Evolutionary conservation across 2,888 invertebrate species (phyloP).

Genomic region (Aelia acuminata): DNA sequence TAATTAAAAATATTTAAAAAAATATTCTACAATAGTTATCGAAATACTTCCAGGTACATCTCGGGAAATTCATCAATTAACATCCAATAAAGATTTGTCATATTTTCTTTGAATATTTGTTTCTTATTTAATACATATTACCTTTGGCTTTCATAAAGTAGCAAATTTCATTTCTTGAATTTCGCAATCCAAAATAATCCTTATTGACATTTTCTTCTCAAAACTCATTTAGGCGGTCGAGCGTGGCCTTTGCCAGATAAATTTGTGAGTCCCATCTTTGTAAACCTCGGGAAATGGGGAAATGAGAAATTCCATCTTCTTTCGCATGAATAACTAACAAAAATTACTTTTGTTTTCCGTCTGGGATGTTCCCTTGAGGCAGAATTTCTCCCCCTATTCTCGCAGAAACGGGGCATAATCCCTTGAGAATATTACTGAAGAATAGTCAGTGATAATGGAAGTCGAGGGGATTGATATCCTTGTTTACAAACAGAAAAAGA

Average conservation of each 20-base stretch:
- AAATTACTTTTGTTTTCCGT: constrained; percentile 8
- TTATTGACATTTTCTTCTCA: no score
- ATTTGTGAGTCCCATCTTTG: not conserved
- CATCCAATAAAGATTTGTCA: no score
- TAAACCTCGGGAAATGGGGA: not conserved
- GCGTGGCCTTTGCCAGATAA: not conserved
- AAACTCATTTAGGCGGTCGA: not conserved
- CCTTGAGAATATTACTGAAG: not conserved
- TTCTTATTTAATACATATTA: no score
- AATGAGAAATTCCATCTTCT: not conserved
- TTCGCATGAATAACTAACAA: constrained; percentile 21
- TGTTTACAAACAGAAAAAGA: not conserved
- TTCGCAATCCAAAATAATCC: not conserved
- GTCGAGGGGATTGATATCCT: not conserved
- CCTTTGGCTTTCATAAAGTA: no score
- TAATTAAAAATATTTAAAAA: no score
- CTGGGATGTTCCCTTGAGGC: not conserved
- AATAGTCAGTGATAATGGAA: not conserved
- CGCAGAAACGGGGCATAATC: not conserved
- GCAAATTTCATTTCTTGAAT: not conserved
- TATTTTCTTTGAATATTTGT: no score
- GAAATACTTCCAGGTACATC: no score
- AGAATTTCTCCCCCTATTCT: not conserved
- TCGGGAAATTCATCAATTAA: no score
- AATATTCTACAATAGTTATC: no score